A percentile compares a stretch with the other conserved stretches of the same genome.
These are phyloP conservation scores for Cheiracanthium punctorium DNA, from an alignment of 2,888 invertebrate genomes.

Conservation along the genomic window DNA sequence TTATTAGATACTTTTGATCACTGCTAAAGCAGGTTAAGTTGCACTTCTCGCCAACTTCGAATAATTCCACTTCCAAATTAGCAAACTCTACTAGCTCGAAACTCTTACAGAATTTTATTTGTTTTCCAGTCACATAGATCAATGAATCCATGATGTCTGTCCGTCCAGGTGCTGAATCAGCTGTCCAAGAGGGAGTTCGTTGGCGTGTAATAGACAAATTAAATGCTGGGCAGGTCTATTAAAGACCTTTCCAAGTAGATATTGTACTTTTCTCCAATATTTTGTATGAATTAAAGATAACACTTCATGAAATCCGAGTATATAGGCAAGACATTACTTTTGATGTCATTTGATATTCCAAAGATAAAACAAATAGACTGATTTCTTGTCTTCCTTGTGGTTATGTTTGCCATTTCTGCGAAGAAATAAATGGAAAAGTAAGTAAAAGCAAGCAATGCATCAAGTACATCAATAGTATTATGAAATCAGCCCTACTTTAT, in stretches of 20 bases:
- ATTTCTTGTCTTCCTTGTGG: too few species aligned
- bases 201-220: slow-evolving; percentile 46
- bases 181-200: slow-evolving; percentile 50
- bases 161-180: slow-evolving; percentile 51
- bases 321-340: too few species aligned
- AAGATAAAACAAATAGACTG: too few species aligned
- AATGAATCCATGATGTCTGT: slow-evolving; percentile 25
- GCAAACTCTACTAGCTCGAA: background rate
- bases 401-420: too few species aligned
- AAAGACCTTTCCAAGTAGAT: slow-evolving; percentile 43
- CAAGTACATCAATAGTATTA: too few species aligned
- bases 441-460: too few species aligned
- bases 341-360: too few species aligned
- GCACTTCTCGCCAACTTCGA: background rate
- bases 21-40: slow-evolving; percentile 3
- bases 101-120: slow-evolving; percentile 15
- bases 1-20: too few species aligned
- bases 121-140: slow-evolving; percentile 34
- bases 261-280: background rate
- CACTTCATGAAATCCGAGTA: too few species aligned
- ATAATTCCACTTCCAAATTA: background rate
- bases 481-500: too few species aligned
- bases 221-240: slow-evolving; percentile 38
- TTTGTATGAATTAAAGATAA: background rate
- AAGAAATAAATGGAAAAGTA: too few species aligned